Conservation (phyloP, 2,888 invertebrate species). For the Agrilus mali region DNA sequence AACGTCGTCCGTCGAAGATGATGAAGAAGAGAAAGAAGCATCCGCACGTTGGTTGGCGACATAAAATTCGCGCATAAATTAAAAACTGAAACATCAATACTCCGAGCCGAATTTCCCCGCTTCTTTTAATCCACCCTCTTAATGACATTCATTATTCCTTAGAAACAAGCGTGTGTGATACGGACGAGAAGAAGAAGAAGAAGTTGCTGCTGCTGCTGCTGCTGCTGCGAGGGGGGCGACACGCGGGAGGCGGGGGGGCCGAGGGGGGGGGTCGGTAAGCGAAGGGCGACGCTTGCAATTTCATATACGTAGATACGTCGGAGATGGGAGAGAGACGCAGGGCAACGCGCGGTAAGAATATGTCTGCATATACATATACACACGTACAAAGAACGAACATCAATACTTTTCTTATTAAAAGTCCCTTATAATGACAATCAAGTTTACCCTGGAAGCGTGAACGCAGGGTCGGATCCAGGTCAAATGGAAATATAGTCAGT, state of each 20-base stretch:
- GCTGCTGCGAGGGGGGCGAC: too few relatives aligned
- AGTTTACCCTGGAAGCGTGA: conserved; percentile 27
- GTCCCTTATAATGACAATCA: conserved; percentile 35
- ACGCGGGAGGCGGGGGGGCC: not conserved
- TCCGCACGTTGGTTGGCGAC: too few relatives aligned
- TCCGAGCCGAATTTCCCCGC: conserved; percentile 4
- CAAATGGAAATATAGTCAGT: too few relatives aligned
- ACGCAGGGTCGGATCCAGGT: conserved; percentile 17
- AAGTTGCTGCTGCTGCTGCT: too few relatives aligned
- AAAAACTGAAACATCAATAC: too few relatives aligned
- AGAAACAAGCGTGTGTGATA: conserved; percentile 14
- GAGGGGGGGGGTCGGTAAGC: conserved; percentile 3
- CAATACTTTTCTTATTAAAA: conserved; percentile 37
- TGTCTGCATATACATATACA: conserved; percentile 27
- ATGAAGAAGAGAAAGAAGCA: too few relatives aligned
- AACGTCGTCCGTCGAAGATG: too few relatives aligned
- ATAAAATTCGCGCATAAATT: too few relatives aligned
- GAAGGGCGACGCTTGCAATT: too few relatives aligned
- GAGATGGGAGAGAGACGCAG: conserved; percentile 18
- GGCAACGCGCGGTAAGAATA: conserved; percentile 28
- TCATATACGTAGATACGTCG: too few relatives aligned
- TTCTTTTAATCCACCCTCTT: conserved; percentile 12
- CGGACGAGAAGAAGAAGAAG: not conserved
- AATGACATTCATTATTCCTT: conserved; percentile 13
- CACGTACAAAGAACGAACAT: conserved; percentile 32